Conservation (phyloP, 2,113 vertebrate genomes). For the Fukomys damarensis region DNA sequence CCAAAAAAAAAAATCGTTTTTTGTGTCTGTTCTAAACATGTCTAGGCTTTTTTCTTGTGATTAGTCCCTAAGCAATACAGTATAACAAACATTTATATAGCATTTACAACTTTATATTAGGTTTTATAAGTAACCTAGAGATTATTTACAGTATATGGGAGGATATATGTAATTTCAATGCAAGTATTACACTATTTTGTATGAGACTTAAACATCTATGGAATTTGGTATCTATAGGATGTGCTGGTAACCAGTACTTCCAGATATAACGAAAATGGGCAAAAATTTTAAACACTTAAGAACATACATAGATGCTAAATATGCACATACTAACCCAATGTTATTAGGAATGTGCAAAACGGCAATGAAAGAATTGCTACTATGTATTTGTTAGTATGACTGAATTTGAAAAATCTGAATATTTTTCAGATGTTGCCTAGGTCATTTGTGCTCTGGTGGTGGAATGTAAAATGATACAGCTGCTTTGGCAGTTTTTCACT, state of each 20-base stretch:
- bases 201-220: neutral
- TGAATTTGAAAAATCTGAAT: neutral
- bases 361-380: neutral
- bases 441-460: neutral
- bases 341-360: neutral
- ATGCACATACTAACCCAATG: neutral
- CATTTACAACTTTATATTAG: neutral
- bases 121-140: neutral
- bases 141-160: neutral
- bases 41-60: neutral
- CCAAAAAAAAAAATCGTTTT: too few species aligned
- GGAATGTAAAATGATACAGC: neutral
- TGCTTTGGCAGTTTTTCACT: neutral
- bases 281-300: neutral
- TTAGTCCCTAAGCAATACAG: neutral
- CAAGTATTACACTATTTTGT: neutral
- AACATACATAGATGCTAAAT: neutral
- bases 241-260: neutral
- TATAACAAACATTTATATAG: neutral
- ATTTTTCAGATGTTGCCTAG: neutral
- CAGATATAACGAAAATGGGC: neutral
- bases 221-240: neutral
- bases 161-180: neutral
- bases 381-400: neutral
- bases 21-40: neutral